phyloP scores from a whole-genome alignment of 2,797 vertebrate species.

The Gymnoscopelus braueri region DNA sequence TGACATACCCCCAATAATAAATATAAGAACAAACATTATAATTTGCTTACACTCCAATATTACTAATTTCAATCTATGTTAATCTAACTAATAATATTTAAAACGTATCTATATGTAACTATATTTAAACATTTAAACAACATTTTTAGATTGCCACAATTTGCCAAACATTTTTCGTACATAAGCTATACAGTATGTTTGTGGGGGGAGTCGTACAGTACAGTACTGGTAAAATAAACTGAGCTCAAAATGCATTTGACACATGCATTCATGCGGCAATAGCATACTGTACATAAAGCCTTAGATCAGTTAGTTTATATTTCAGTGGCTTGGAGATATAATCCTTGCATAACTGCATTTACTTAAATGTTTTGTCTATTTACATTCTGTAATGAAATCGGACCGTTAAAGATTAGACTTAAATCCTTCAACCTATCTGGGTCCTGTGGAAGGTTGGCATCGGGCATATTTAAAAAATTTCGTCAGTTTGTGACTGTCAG shows the following conservation, averaged over 20 bases:
- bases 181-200: constrained; percentile 11
- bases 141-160: background rate
- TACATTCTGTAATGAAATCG: constrained; percentile 25
- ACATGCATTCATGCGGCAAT: constrained; percentile 57
- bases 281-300: constrained; percentile 26
- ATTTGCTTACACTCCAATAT: no score
- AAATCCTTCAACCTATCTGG: constrained; percentile 20
- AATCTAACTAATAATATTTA: no score
- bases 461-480: constrained; percentile 24
- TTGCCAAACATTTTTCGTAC: background rate
- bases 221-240: background rate
- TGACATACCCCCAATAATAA: no score
- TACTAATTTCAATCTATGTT: no score
- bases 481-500: constrained; percentile 5
- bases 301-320: constrained; percentile 19
- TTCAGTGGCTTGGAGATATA: constrained; percentile 17
- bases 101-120: no score
- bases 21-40: no score
- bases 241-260: constrained; percentile 7
- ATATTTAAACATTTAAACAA: no score
- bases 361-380: constrained; percentile 29
- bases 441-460: constrained; percentile 7
- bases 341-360: constrained; percentile 12
- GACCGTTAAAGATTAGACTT: constrained; percentile 26
- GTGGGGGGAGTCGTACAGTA: constrained; percentile 4